phyloP scores from a whole-genome alignment of 1,140 invertebrate species.

The Eueides isabella region DNA sequence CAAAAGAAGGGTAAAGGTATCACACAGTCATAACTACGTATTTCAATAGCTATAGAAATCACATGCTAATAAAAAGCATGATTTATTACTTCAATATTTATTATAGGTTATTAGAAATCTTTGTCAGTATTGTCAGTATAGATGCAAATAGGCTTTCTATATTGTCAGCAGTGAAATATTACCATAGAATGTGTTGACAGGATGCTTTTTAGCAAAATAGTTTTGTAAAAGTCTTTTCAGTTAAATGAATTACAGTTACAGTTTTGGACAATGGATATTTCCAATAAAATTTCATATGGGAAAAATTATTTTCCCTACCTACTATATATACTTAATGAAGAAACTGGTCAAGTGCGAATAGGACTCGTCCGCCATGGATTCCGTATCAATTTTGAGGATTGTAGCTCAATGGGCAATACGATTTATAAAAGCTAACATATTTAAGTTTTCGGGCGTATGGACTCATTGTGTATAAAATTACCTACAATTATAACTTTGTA shows the following conservation, averaged over 20 bases:
- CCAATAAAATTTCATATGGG: not conserved
- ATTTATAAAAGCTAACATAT: too few species aligned
- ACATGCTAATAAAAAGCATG: constrained; percentile 6
- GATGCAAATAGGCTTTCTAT: constrained; percentile 6
- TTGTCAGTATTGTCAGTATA: constrained; percentile 8
- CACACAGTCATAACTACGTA: constrained; percentile 4
- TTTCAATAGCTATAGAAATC: constrained; percentile 6
- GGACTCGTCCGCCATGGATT: too few species aligned
- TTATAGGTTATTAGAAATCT: constrained; percentile 10
- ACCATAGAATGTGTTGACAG: not conserved
- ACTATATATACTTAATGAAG: too few species aligned
- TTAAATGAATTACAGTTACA: too few species aligned
- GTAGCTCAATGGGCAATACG: too few species aligned
- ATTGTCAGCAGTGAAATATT: constrained; percentile 6
- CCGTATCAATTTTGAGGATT: too few species aligned
- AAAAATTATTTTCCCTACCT: not conserved
- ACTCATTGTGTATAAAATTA: too few species aligned
- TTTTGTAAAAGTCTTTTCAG: too few species aligned
- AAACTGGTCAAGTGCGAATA: too few species aligned
- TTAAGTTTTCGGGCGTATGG: too few species aligned
- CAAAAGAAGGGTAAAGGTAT: constrained; percentile 13
- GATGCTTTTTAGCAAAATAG: not conserved
- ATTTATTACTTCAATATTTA: constrained; percentile 9
- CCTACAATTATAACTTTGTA: too few species aligned
- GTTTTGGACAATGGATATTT: not conserved